A percentile compares a stretch with the other conserved stretches of the same genome.
These are phyloP conservation scores for Hestina assimilis DNA, from an alignment of 1,140 invertebrate genomes.

Conservation along the genomic window DNA sequence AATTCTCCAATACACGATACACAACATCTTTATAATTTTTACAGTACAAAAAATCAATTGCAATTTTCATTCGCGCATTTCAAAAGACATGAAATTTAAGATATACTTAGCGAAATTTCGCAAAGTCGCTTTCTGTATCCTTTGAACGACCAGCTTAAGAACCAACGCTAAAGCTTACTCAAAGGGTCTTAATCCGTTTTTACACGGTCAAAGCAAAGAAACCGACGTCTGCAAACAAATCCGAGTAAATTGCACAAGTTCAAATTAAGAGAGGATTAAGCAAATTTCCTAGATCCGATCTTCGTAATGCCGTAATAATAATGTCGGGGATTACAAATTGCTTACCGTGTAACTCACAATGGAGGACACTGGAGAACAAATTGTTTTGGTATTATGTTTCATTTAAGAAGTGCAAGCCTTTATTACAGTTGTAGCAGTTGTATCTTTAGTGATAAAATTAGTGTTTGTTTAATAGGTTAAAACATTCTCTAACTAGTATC, in stretches of 20 bases:
- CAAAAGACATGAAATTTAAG: too few relatives aligned
- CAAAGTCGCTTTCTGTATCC: not conserved
- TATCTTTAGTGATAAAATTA: too few relatives aligned
- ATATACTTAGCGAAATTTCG: not conserved
- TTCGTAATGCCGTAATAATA: constrained; percentile 22
- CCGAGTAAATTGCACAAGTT: constrained; percentile 41
- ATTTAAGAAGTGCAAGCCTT: not conserved
- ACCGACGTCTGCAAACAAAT: constrained; percentile 45
- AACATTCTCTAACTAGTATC: too few relatives aligned
- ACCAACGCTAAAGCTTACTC: constrained; percentile 33
- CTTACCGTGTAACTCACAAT: constrained; percentile 1
- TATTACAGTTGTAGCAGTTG: not conserved
- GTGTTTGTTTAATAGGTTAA: too few relatives aligned
- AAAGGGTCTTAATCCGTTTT: constrained; percentile 50
- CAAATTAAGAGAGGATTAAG: constrained; percentile 57
- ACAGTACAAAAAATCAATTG: too few relatives aligned
- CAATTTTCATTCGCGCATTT: too few relatives aligned
- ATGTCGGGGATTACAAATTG: constrained; percentile 9
- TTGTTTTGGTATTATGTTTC: not conserved
- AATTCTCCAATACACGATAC: too few relatives aligned
- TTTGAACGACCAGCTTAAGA: not conserved
- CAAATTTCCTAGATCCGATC: constrained; percentile 35
- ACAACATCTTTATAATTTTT: too few relatives aligned
- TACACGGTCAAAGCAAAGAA: constrained; percentile 56
- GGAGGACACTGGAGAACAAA: not conserved